Evolutionary conservation across 2,113 vertebrate genomes (phyloP), one percentile per base, ranked within the genome.

Genomic region (Eidolon helvum): DNA sequence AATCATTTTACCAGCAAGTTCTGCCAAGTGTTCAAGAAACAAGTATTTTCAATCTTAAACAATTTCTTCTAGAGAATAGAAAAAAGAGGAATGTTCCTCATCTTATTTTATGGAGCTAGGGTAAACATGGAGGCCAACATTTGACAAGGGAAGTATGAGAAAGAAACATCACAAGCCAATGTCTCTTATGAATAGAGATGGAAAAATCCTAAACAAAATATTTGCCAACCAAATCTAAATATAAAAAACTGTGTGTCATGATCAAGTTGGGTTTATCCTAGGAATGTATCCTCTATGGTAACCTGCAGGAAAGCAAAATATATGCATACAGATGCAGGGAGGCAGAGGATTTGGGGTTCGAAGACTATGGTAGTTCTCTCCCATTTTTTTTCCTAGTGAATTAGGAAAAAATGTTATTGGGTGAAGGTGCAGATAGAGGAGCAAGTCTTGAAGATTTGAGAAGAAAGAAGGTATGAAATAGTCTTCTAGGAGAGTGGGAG

Each of bases 201-300:
- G 35, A 91, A 95, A 95, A 91, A 68, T 88, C 1, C 26, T 96
- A 90, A 94, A 38, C 59, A 95, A 95, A 91, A 43, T 79, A 45
- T 71, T 94, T 86, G 66, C 43, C 77, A 91, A 82, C 24, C 45
- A 87, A 96, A 85, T 91, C 43, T 35, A 93, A 93, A 91, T 66
- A 90, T 66, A 61, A 43, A 86, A 90, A 87, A 59, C 26, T 65
- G 21, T 69, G 48, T 0, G 2, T 90, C 65, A 66, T 61, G 24
- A 78, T 72, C 9, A 84, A 86, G 24, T 40, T 77, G 53, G 35
- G 19, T 43, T 87, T 71, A 48, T 59, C 45, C 19, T 50, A 61
- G 35, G 38, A 94, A 75, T 65, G 3, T 28, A 28, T 92, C 50
- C 77, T 85, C 30, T 48, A 1, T 40, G 43, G 26, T 61, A 90